Percentiles rank a stretch among this genome's conserved stretches.
phyloP scores from a whole-genome alignment of 92 coral and sea anemone species.

The Epizoanthus illoricatus region DNA sequence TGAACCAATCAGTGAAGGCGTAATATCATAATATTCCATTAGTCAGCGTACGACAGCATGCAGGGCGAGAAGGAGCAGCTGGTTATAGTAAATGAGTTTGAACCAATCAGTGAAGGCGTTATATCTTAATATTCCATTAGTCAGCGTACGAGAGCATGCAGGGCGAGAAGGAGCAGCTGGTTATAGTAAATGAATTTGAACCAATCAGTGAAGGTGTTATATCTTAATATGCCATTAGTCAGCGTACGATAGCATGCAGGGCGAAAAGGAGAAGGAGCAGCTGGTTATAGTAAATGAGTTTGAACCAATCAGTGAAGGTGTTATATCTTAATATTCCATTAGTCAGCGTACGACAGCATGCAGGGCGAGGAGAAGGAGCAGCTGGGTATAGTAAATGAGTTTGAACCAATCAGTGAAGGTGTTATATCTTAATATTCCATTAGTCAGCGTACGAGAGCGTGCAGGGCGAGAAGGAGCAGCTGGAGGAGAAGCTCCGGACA shows the following conservation, averaged over 20 bases:
- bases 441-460: constrained; percentile 24
- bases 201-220: not conserved
- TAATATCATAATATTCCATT: no score
- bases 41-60: constrained; percentile 9
- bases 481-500: constrained; percentile 9
- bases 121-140: not conserved
- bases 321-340: no score
- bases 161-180: no score
- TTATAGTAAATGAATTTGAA: no score
- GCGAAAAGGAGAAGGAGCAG: no score
- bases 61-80: not conserved
- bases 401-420: no score
- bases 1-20: no score
- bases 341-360: constrained; percentile 9
- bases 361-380: constrained; percentile 1
- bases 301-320: no score
- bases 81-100: not conserved
- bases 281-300: no score
- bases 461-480: constrained; percentile 6
- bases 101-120: no score
- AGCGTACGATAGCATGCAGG: no score
- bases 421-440: no score
- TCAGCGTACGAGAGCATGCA: constrained; percentile 22
- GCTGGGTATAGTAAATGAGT: not conserved
- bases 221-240: not conserved